Evolutionary conservation across 2,113 vertebrate genomes (phyloP), one percentile per base, ranked within the genome.

Genomic region (Coptodon rendalli): DNA sequence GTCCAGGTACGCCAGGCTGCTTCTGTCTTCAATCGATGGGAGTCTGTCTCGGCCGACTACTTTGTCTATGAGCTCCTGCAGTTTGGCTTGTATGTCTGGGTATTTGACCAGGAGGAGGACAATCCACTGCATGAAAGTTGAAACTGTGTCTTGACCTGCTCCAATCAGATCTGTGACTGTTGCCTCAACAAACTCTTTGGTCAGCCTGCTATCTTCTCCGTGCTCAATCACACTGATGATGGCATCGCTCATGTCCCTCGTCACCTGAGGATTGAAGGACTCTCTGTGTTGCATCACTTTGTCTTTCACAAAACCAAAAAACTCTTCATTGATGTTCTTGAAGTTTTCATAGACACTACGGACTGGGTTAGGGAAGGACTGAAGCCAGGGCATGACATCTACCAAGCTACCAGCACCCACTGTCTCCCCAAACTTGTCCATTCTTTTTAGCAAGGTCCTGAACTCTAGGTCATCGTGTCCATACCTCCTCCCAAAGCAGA

Each of bases 381-480:
- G 97, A 9, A 98, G 97, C 97, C 97, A 98, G 52, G 97, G 97
- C 96, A 98, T 96, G 81, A 97, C 96, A 13, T 98, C 97, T 48
- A 98, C 97, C 86, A 98, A 24, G 87, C 97, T 98, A 4, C 97
- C 97, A 2, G 97, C 97, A 1, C 97, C 97, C 8, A 98, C 96
- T 0, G 97, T 97, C 94, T 97, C 96, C 9, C 97, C 97, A 73
- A 98, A 98, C 90, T 94, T 96, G 17, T 97, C 81, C 40, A 97
- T 80, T 16, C 93, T 95, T 36, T 85, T 91, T 36, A 98, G 79
- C 79, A 98, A 94, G 12, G 90, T 91, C 86, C 94, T 93, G 94
- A 98, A 98, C 95, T 98, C 97, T 9, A 87, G 2, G 63, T 98
- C 97, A 3, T 96, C 84, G 2, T 97, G 97, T 82, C 94, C 86